Conservation (phyloP, 1,140 invertebrate species). For the Ceratitis capitata region DNA sequence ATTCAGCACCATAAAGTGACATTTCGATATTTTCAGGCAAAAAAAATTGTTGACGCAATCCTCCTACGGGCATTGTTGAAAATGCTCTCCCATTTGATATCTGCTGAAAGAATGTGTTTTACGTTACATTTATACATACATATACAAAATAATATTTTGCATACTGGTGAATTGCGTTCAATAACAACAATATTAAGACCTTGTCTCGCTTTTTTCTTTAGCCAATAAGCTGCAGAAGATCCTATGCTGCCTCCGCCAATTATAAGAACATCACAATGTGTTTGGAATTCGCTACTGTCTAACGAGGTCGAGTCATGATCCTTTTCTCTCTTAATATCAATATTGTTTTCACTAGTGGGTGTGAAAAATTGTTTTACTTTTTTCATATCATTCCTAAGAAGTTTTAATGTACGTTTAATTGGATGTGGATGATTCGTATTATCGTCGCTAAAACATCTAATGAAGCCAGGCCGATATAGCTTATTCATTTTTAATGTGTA, state of each 20-base stretch:
- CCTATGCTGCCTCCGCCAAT: conserved; percentile 95
- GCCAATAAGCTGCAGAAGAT: conserved; percentile 89
- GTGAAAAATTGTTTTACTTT: not conserved
- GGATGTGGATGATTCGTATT: not conserved
- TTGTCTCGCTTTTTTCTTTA: conserved; percentile 79
- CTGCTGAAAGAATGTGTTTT: conserved; percentile 73
- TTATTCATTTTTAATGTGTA: not conserved
- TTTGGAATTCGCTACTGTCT: not conserved
- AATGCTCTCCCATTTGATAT: conserved; percentile 72
- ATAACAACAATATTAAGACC: conserved; percentile 82
- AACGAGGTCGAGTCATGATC: not conserved
- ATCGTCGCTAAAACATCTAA: not conserved
- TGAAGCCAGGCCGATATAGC: not conserved
- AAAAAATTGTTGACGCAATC: conserved; percentile 93
- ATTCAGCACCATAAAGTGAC: conserved; percentile 89
- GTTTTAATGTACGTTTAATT: not conserved
- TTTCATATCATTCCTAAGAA: not conserved
- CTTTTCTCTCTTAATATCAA: not conserved
- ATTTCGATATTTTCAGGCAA: conserved; percentile 93
- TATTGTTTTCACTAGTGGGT: not conserved
- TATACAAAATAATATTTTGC: not conserved
- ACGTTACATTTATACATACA: too few species aligned
- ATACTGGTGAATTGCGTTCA: conserved; percentile 88
- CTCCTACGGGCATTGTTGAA: conserved; percentile 83
- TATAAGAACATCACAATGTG: conserved; percentile 65